Evolutionary conservation across 1,140 invertebrate genomes (phyloP).

Genomic region (Eumeta japonica): DNA sequence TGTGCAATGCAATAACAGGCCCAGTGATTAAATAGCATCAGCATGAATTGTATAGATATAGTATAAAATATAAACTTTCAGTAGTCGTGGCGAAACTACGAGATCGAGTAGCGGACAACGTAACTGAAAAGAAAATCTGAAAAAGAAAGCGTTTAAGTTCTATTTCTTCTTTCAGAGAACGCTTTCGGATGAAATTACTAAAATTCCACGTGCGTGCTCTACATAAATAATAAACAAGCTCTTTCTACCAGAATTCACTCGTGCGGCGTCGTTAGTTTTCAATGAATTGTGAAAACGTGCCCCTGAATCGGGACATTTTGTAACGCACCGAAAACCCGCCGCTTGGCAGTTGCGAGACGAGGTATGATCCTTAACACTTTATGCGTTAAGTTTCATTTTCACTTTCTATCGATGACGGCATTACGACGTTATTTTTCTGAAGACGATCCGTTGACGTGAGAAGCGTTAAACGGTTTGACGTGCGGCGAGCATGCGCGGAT

Average conservation of each 20-base stretch:
- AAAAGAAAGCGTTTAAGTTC: too few relatives aligned
- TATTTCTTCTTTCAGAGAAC: too few relatives aligned
- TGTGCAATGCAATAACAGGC: too few relatives aligned
- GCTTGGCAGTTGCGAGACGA: neutral
- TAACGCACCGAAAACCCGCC: neutral
- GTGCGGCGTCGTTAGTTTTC: conserved; percentile 8
- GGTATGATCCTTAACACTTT: neutral
- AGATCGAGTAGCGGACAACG: too few relatives aligned
- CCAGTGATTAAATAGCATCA: neutral
- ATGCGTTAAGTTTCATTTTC: neutral
- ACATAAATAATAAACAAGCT: conserved; percentile 33
- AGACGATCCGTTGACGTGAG: conserved; percentile 35
- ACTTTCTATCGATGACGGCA: neutral
- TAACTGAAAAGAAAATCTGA: too few relatives aligned
- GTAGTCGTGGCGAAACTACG: neutral
- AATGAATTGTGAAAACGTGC: conserved; percentile 34
- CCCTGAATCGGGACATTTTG: conserved; percentile 19
- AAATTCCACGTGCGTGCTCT: conserved; percentile 15
- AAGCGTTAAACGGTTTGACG: conserved; percentile 26
- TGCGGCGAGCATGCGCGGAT: conserved; percentile 16
- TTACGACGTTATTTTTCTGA: conserved; percentile 27
- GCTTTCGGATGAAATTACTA: conserved; percentile 14
- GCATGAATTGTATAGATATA: neutral
- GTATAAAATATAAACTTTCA: neutral
- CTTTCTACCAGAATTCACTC: conserved; percentile 13